Conservation (phyloP, 2,113 vertebrate genomes). For the Mesembrinibis cayennensis region DNA sequence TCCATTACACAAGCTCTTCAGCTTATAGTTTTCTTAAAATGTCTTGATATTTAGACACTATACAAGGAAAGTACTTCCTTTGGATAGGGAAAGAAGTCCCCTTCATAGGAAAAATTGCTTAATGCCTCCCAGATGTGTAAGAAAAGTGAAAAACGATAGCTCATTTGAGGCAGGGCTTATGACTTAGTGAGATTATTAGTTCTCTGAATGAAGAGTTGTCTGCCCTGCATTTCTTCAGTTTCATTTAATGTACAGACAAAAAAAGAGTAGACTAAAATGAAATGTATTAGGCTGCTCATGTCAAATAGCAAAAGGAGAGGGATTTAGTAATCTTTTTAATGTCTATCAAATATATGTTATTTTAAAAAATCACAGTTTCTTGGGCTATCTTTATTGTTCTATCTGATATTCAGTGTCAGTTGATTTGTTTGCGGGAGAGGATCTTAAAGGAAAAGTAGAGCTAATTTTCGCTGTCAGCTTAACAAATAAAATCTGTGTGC, state of each 20-base stretch:
- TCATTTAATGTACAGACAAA: conserved; percentile 50
- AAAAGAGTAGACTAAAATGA: conserved; percentile 36
- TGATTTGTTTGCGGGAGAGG: background rate
- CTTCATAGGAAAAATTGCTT: conserved; percentile 60
- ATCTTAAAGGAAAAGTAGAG: conserved; percentile 46
- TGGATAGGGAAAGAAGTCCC: conserved; percentile 42
- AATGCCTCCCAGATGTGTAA: conserved; percentile 64
- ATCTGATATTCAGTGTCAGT: conserved; percentile 32
- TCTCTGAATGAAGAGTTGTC: conserved; percentile 50
- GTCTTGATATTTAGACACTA: conserved; percentile 51
- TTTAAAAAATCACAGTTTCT: conserved; percentile 54
- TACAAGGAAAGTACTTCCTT: conserved; percentile 33
- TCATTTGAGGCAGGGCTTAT: conserved; percentile 35
- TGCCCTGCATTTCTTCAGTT: conserved; percentile 31
- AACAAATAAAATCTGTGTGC: conserved; percentile 64
- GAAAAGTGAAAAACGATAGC: conserved; percentile 51
- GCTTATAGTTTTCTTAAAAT: conserved; percentile 47
- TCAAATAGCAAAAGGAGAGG: conserved; percentile 33
- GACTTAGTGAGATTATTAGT: conserved; percentile 58
- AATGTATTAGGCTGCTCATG: conserved; percentile 16
- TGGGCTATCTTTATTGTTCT: conserved; percentile 24
- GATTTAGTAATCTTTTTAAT: conserved; percentile 35
- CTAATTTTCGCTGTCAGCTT: conserved; percentile 60
- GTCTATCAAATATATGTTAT: conserved; percentile 23
- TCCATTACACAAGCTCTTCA: conserved; percentile 2